Evolutionary conservation across 2,113 vertebrate genomes (phyloP), one percentile per base, ranked within the genome.

Genomic region (Casuarius casuarius): DNA sequence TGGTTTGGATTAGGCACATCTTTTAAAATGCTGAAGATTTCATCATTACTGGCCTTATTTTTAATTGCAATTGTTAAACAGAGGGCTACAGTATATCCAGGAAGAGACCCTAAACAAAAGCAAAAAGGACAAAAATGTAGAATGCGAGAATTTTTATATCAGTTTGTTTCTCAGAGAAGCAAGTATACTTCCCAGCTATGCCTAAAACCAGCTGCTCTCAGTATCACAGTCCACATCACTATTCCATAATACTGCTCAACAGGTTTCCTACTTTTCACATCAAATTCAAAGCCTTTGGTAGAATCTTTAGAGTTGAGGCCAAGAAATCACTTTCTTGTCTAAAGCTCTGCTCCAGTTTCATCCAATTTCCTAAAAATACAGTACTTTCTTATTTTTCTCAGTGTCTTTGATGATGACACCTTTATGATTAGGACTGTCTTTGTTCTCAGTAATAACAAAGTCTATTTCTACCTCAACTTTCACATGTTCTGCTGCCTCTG

Each of bases 1-100:
- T 54, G n/a, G n/a, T n/a, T n/a, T n/a, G n/a, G n/a, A n/a, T n/a
- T 99, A 78, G 99, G 99, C 62, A 99, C 98, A 19, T 99, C 99
- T 97, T 99, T 99, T 84, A 99, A 98, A 97, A 99, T 97, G 78
- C 98, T 96, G 89, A 99, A 98, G 97, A 99, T 99, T 97, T 99
- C 99, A 48, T 99, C 99, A 59, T 99, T 99, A 91, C 98, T 97
- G 23, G 99, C 99, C 92, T 99, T 99, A 97, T 99, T 99, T 98
- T 99, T 99, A 97, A 99, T 99, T 84, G 99, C 99, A n/a, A 99
- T 99, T 61, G 98, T 97, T 52, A 99, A 98, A 35, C 98, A 98
- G 52, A 99, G 96, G 38, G 99, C 98, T 79, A 98, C 97, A 3
- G 98, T 96, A 96, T 99, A 99, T 54, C 99, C 99, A 44, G 99